These are phyloP conservation scores for Euproctis similis DNA, from an alignment of 2,888 invertebrate genomes.

Conservation along the genomic window DNA sequence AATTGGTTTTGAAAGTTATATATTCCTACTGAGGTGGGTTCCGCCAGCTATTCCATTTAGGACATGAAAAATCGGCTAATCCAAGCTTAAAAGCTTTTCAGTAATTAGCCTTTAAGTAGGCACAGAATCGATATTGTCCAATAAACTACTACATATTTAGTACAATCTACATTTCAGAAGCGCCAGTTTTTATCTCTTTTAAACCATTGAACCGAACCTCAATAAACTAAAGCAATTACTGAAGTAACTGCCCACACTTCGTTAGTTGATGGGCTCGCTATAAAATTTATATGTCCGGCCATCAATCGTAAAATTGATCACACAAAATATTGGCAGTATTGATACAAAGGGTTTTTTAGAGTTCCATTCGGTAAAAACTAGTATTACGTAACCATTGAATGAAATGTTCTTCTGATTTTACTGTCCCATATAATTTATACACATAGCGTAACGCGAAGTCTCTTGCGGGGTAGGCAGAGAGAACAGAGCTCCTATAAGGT, in stretches of 20 bases:
- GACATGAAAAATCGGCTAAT: too few relatives aligned
- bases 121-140: background rate
- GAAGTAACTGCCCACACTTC: constrained; percentile 5
- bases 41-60: too few relatives aligned
- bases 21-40: too few relatives aligned
- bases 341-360: background rate
- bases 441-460: too few relatives aligned
- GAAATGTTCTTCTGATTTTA: too few relatives aligned
- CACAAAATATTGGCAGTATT: constrained; percentile 6
- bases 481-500: too few relatives aligned
- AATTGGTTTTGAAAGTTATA: too few relatives aligned
- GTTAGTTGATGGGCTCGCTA: constrained; percentile 7
- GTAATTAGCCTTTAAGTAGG: too few relatives aligned
- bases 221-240: constrained; percentile 5
- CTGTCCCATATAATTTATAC: too few relatives aligned
- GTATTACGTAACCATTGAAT: too few relatives aligned
- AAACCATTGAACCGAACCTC: constrained; percentile 3
- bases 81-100: background rate
- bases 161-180: background rate
- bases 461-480: too few relatives aligned
- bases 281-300: constrained; percentile 12
- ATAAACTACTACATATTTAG: background rate
- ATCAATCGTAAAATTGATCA: constrained; percentile 8
- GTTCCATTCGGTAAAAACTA: too few relatives aligned
- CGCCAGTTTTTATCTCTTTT: constrained; percentile 1